These are phyloP conservation scores for Morus bassanus DNA, from an alignment of 2,797 vertebrate species.

Conservation along the genomic window DNA sequence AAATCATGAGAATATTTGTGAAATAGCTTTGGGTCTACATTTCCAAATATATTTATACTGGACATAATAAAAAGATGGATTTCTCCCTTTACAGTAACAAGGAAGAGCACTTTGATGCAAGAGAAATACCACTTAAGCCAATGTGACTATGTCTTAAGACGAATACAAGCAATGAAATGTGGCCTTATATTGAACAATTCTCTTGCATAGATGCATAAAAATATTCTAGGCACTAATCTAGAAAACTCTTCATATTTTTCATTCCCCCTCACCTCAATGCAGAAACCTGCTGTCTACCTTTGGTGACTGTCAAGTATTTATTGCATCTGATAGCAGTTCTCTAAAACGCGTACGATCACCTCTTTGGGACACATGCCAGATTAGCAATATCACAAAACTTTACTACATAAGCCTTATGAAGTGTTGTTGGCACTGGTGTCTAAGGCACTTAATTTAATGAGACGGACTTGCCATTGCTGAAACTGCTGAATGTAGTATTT, in stretches of 20 bases:
- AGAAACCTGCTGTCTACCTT: neutral
- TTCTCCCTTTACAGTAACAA: neutral
- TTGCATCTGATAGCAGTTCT: slow-evolving; percentile 28
- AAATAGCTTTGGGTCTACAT: neutral
- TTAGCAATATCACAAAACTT: slow-evolving; percentile 66
- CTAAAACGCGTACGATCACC: slow-evolving; percentile 20
- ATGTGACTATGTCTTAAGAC: neutral
- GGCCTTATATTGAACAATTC: neutral
- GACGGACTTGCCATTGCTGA: slow-evolving; percentile 68
- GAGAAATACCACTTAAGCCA: neutral
- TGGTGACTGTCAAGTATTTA: slow-evolving; percentile 3
- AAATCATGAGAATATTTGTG: neutral
- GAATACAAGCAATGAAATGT: neutral
- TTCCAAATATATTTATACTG: neutral
- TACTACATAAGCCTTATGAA: slow-evolving; percentile 57
- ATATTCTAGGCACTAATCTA: neutral
- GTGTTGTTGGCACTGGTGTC: slow-evolving; percentile 60
- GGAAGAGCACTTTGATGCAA: neutral
- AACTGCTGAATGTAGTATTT: slow-evolving; percentile 75
- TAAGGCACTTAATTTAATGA: slow-evolving; percentile 80
- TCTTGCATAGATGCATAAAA: neutral
- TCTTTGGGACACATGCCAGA: slow-evolving; percentile 68
- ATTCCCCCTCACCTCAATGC: neutral
- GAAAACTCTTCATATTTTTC: neutral
- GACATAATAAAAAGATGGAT: neutral